These are phyloP conservation scores for Embiotoca jacksoni DNA, from an alignment of 2,113 vertebrate species.

Conservation along the genomic window DNA sequence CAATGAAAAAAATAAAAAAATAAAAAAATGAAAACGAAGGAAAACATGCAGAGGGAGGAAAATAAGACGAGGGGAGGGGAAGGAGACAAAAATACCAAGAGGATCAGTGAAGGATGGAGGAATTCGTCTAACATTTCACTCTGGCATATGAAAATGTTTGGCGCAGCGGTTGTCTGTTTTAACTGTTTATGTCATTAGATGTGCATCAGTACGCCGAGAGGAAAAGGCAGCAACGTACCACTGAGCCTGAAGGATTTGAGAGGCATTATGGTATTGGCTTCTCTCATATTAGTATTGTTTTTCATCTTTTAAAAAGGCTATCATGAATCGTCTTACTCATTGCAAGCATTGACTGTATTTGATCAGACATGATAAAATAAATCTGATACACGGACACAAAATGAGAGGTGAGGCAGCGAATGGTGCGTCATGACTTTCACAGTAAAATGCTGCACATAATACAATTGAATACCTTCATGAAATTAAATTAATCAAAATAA, in stretches of 20 bases:
- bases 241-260: neutral
- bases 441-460: neutral
- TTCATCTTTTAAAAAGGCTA: neutral
- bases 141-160: slow-evolving; percentile 3
- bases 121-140: slow-evolving; percentile 38
- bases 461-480: neutral
- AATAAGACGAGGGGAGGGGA: neutral
- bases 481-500: neutral
- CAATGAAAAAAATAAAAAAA: neutral
- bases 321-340: neutral
- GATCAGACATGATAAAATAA: too few relatives aligned
- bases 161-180: neutral
- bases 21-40: slow-evolving; percentile 1
- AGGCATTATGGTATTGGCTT: neutral
- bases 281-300: neutral
- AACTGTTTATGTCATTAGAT: slow-evolving; percentile 10
- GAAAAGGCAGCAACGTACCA: neutral
- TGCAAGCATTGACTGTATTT: neutral
- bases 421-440: neutral
- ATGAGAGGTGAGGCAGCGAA: too few relatives aligned
- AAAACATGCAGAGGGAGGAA: slow-evolving; percentile 43
- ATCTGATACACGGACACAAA: neutral
- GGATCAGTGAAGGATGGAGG: slow-evolving; percentile 45
- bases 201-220: neutral
- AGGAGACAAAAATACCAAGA: slow-evolving; percentile 43